Evolutionary conservation across 2,888 invertebrate species (phyloP).

Genomic region (Neoitamus cyanurus): DNA sequence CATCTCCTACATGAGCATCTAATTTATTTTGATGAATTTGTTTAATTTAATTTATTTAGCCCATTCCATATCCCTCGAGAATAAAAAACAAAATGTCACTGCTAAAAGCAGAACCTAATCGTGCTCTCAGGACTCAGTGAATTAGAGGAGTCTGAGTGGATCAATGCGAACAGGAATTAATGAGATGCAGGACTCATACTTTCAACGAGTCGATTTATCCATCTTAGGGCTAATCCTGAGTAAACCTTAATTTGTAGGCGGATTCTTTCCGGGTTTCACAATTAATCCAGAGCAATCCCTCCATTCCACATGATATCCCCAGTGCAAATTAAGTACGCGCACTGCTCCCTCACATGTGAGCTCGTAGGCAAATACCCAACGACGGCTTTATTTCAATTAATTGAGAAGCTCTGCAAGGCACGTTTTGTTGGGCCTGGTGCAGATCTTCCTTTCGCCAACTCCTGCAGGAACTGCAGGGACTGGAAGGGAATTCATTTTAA

Average conservation of each 20-base stretch:
- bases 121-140: too few relatives aligned
- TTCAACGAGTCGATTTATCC: not conserved
- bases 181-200: conserved; percentile 9
- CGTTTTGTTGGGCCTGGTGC: not conserved
- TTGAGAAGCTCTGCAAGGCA: not conserved
- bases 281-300: conserved; percentile 10
- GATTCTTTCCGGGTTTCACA: conserved; percentile 2
- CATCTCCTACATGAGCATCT: too few relatives aligned
- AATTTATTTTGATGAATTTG: too few relatives aligned
- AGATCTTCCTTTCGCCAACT: not conserved
- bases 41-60: too few relatives aligned
- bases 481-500: conserved; percentile 4
- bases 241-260: conserved; percentile 15
- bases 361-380: not conserved
- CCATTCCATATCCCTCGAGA: too few relatives aligned
- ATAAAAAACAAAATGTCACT: too few relatives aligned
- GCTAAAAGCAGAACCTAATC: too few relatives aligned
- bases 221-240: not conserved
- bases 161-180: not conserved
- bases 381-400: conserved; percentile 20
- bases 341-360: not conserved
- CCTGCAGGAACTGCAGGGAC: not conserved
- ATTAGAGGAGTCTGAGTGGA: not conserved
- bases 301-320: not conserved
- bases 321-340: not conserved